Base-by-base conservation (phyloP, 2,888 invertebrate genomes). In the Agrenia bidenticulata region DNA sequence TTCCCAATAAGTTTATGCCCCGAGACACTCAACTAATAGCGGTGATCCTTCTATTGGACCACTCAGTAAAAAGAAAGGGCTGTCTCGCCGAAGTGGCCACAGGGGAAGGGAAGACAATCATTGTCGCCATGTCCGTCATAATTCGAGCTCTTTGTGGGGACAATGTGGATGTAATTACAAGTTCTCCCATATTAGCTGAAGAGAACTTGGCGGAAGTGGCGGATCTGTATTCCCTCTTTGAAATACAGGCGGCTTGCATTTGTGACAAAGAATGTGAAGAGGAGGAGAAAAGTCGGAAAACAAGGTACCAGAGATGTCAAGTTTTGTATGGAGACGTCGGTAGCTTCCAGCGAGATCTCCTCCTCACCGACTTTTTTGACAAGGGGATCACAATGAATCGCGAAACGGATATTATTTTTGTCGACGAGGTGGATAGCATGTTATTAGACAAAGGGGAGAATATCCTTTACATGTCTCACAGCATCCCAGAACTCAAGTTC, bases 151-250 rank as follows among this genome's bases (percentile, higher is more conserved):
- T 50, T 9, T 9, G 9, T 9, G 19, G 19, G 13, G 15, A 50
- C 50, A 17, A 13, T 17, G 50, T 50, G 13, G 50, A 50, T 17
- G 19, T 50, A 9, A 50, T 50, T 17, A 50, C 50, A 50, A 50
- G 50, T 17, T 50, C 50, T 9, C 50, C 50, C 50, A 50, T 50
- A 13, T 17, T 50, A 13, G 50, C 50, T 15, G 19, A 15, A 17
- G 19, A 19, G 17, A 19, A 50, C 19, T 9, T 19, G 50, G 19
- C 15, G 13, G 50, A 50, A 50, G 13, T 13, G 19, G 19, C 50
- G 13, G n/a, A 9, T 11, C 17, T 15, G 9, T 50, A 13, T 50
- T 9, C 15, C 50, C 13, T 50, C 9, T 50, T 50, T 19, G 50
- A 17, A 13, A 13, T 50, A 9, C 17, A 9, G 19, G 50, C 17